These are phyloP conservation scores for Botia almorhae DNA, from an alignment of 2,797 vertebrate species.

Conservation along the genomic window DNA sequence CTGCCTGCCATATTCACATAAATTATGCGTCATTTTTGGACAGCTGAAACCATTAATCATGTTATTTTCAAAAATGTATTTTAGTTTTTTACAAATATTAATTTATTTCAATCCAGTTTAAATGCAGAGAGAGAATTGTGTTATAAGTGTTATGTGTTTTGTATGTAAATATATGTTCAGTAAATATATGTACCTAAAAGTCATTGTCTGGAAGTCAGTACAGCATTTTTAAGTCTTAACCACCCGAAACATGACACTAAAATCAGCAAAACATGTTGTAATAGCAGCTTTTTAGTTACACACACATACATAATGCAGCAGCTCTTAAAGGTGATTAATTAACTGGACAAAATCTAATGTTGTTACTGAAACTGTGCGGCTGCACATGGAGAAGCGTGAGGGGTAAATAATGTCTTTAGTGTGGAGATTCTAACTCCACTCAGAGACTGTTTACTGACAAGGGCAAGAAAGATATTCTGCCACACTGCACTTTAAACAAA, in stretches of 20 bases:
- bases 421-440: constrained; percentile 20
- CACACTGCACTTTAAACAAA: constrained; percentile 44
- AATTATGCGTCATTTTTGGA: background rate
- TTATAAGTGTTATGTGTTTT: background rate
- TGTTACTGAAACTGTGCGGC: background rate
- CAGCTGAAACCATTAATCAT: background rate
- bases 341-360: background rate
- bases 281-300: no score
- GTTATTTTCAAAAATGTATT: background rate
- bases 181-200: no score
- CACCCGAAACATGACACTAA: no score
- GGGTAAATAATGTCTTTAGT: constrained; percentile 12
- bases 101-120: background rate
- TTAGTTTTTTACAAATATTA: background rate
- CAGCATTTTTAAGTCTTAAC: background rate
- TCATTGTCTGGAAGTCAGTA: background rate
- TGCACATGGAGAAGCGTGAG: background rate
- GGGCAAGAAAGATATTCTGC: constrained; percentile 37
- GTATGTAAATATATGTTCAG: constrained; percentile 3
- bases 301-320: background rate
- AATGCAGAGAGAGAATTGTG: background rate
- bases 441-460: constrained; percentile 9
- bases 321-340: background rate
- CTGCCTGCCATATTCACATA: background rate
- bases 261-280: no score